Conservation (phyloP, 2,113 vertebrate species). For the Ranitomeya imitator region DNA sequence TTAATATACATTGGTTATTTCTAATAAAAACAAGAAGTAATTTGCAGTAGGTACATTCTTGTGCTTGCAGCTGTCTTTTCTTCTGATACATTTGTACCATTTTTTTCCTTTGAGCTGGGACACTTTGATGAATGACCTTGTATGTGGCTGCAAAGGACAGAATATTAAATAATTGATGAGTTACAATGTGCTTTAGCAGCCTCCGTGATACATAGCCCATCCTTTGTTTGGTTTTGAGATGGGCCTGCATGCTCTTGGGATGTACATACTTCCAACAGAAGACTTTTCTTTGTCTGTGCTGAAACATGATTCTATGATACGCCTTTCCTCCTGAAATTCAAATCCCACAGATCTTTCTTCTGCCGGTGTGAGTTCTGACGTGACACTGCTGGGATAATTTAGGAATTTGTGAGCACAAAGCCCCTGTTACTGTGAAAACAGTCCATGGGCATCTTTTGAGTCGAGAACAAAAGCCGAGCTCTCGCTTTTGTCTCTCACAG, state of each 20-base stretch:
- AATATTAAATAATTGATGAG: slow-evolving; percentile 59
- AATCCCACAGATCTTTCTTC: slow-evolving; percentile 52
- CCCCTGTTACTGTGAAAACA: slow-evolving; percentile 52
- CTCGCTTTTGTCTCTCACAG: slow-evolving; percentile 48
- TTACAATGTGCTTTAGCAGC: slow-evolving; percentile 52
- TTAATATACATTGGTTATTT: slow-evolving; percentile 4
- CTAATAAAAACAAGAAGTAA: neutral
- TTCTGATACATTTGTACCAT: slow-evolving; percentile 44
- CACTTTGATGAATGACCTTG: slow-evolving; percentile 57
- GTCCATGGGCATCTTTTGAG: slow-evolving; percentile 48
- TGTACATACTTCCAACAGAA: slow-evolving; percentile 52
- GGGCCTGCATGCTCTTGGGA: slow-evolving; percentile 51
- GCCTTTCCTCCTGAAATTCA: slow-evolving; percentile 55
- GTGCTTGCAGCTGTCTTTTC: slow-evolving; percentile 5
- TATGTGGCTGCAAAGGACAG: slow-evolving; percentile 54
- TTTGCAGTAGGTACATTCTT: slow-evolving; percentile 9
- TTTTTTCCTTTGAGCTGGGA: slow-evolving; percentile 35
- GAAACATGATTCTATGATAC: slow-evolving; percentile 56
- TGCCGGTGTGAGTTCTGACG: slow-evolving; percentile 48
- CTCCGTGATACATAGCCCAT: slow-evolving; percentile 53
- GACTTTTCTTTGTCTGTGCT: slow-evolving; percentile 44
- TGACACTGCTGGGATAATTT: slow-evolving; percentile 58
- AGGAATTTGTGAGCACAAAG: slow-evolving; percentile 56
- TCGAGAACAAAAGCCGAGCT: slow-evolving; percentile 44
- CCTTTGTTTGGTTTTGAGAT: slow-evolving; percentile 42